Evolutionary conservation across 2,888 invertebrate genomes (phyloP).

Genomic region (Plebejus melissa): DNA sequence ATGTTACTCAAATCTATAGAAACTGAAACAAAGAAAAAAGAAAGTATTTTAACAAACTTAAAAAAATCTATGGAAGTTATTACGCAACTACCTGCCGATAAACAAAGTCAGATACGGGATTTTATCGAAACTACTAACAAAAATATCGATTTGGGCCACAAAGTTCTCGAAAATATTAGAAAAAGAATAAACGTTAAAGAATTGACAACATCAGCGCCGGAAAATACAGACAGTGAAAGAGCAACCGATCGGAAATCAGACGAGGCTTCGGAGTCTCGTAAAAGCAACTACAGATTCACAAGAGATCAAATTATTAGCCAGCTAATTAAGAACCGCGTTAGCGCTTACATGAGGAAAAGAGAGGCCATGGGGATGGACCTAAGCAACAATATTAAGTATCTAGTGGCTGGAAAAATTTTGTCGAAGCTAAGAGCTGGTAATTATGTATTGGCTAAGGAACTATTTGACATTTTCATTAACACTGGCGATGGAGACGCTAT

Average conservation of each 20-base stretch:
- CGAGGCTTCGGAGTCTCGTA: slow-evolving; percentile 24
- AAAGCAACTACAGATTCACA: slow-evolving; percentile 45
- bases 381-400: slow-evolving; percentile 49
- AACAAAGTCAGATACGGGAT: slow-evolving; percentile 45
- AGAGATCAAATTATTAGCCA: slow-evolving; percentile 59
- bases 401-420: slow-evolving; percentile 55
- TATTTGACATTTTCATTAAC: slow-evolving; percentile 53
- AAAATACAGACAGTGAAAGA: slow-evolving; percentile 20
- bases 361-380: slow-evolving; percentile 43
- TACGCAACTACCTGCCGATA: slow-evolving; percentile 41
- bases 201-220: slow-evolving; percentile 11
- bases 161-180: slow-evolving; percentile 44
- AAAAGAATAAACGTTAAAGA: slow-evolving; percentile 29
- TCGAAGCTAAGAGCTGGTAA: slow-evolving; percentile 54
- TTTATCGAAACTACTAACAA: slow-evolving; percentile 49
- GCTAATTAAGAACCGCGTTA: slow-evolving; percentile 58
- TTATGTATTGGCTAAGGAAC: slow-evolving; percentile 52
- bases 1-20: slow-evolving; percentile 54
- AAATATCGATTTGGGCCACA: slow-evolving; percentile 48
- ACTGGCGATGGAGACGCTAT: slow-evolving; percentile 40
- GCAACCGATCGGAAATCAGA: slow-evolving; percentile 28
- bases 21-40: slow-evolving; percentile 47
- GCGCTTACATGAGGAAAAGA: slow-evolving; percentile 50
- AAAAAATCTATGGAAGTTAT: slow-evolving; percentile 40
- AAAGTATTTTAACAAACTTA: slow-evolving; percentile 47